Percentiles rank a stretch among this genome's conserved stretches.
phyloP scores from a whole-genome alignment of 2,888 invertebrate species.

The Sialis fuliginosa region DNA sequence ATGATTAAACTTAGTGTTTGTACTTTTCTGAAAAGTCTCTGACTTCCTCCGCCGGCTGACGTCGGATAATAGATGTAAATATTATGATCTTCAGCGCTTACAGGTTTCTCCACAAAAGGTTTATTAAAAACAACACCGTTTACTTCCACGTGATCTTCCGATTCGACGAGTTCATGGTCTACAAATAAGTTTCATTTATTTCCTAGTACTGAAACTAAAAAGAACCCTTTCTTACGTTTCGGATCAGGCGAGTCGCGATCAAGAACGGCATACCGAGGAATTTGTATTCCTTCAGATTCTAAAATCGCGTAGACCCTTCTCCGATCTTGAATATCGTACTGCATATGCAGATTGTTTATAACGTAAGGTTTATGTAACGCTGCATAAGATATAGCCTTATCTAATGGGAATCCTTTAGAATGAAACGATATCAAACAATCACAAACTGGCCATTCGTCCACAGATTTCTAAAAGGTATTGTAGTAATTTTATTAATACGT shows the following conservation, averaged over 20 bases:
- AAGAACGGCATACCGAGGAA: constrained; percentile 92
- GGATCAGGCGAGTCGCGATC: constrained; percentile 87
- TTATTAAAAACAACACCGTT: constrained; percentile 91
- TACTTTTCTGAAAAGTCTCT: constrained; percentile 92
- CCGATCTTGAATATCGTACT: constrained; percentile 92
- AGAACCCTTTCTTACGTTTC: constrained; percentile 45
- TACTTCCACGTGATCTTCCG: constrained; percentile 94
- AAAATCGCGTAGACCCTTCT: constrained; percentile 89
- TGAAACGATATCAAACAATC: constrained; percentile 98
- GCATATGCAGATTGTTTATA: constrained; percentile 96
- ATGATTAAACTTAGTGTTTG: neutral
- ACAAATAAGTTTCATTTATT: constrained; percentile 10
- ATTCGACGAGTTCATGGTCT: constrained; percentile 86
- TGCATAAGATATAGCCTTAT: constrained; percentile 94
- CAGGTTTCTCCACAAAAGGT: constrained; percentile 98
- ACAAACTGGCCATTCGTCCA: constrained; percentile 95
- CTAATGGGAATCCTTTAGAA: constrained; percentile 94
- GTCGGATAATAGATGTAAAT: constrained; percentile 99
- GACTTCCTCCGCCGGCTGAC: constrained; percentile 94
- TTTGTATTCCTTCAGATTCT: constrained; percentile 87
- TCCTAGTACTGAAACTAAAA: neutral
- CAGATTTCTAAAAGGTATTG: constrained; percentile 47
- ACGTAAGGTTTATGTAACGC: constrained; percentile 87
- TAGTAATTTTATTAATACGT: neutral
- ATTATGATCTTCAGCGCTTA: constrained; percentile 98